Evolutionary conservation across 2,888 invertebrate genomes (phyloP).

Genomic region (Melanostoma mellinum): DNA sequence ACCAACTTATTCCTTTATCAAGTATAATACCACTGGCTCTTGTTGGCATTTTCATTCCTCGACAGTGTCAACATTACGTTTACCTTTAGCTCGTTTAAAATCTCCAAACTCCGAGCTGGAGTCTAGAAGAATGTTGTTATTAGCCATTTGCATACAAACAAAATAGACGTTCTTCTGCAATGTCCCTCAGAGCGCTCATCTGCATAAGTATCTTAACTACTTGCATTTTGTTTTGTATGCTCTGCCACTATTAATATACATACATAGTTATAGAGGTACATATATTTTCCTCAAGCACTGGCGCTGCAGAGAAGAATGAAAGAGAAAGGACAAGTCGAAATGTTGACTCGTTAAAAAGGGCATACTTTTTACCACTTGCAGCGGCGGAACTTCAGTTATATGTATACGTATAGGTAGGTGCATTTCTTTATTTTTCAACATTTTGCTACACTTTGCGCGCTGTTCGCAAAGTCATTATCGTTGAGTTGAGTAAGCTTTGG

Average conservation of each 20-base stretch:
- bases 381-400: constrained; percentile 30
- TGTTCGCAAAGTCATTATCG: constrained; percentile 55
- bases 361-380: constrained; percentile 56
- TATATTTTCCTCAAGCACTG: no score
- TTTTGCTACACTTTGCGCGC: constrained; percentile 36
- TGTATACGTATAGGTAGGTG: background rate
- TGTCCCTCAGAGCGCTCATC: constrained; percentile 36
- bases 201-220: constrained; percentile 50
- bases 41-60: background rate
- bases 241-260: constrained; percentile 21
- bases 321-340: constrained; percentile 35
- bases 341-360: constrained; percentile 64
- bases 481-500: constrained; percentile 39
- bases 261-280: background rate
- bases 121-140: constrained; percentile 16
- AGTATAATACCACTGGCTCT: background rate
- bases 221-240: constrained; percentile 40
- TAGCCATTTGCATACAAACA: constrained; percentile 39
- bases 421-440: constrained; percentile 14
- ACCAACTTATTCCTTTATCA: background rate
- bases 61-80: constrained; percentile 21
- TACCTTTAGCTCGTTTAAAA: constrained; percentile 12
- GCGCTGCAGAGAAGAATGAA: background rate
- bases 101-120: constrained; percentile 13
- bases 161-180: constrained; percentile 29